phyloP scores from a whole-genome alignment of 1,140 invertebrate species.

The Drosophila leontia region DNA sequence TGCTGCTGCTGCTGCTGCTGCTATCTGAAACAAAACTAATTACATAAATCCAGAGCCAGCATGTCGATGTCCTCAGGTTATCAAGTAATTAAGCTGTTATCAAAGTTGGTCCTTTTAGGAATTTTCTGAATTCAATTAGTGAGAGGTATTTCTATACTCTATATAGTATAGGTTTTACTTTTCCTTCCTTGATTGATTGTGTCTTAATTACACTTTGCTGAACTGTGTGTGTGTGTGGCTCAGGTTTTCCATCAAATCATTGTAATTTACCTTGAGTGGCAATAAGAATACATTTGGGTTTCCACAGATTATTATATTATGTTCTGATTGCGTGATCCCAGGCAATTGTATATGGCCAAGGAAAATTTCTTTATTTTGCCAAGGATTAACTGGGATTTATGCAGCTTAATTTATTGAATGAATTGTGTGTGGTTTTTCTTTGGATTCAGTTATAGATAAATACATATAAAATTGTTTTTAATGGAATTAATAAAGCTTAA shows the following conservation, averaged over 20 bases:
- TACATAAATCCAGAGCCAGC: constrained; percentile 37
- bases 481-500: too few relatives aligned
- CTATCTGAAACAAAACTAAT: constrained; percentile 42
- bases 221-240: constrained; percentile 1
- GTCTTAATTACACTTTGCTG: constrained; percentile 46
- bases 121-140: constrained; percentile 39
- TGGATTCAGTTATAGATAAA: background rate
- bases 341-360: constrained; percentile 11
- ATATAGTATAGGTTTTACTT: constrained; percentile 4
- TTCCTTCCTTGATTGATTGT: constrained; percentile 40
- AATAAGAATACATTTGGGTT: constrained; percentile 30
- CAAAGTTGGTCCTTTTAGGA: constrained; percentile 26
- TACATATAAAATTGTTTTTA: background rate
- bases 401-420: background rate
- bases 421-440: background rate
- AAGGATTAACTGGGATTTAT: constrained; percentile 10
- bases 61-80: constrained; percentile 31
- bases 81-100: constrained; percentile 54
- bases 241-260: constrained; percentile 23
- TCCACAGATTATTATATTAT: constrained; percentile 32
- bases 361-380: constrained; percentile 13
- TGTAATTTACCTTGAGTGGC: constrained; percentile 38
- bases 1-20: constrained; percentile 18
- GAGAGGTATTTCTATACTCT: background rate
- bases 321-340: constrained; percentile 46